Evolutionary conservation across 2,797 vertebrate genomes (phyloP), one percentile per base, ranked within the genome.

Genomic region (Enteromius afrohamiltoni): DNA sequence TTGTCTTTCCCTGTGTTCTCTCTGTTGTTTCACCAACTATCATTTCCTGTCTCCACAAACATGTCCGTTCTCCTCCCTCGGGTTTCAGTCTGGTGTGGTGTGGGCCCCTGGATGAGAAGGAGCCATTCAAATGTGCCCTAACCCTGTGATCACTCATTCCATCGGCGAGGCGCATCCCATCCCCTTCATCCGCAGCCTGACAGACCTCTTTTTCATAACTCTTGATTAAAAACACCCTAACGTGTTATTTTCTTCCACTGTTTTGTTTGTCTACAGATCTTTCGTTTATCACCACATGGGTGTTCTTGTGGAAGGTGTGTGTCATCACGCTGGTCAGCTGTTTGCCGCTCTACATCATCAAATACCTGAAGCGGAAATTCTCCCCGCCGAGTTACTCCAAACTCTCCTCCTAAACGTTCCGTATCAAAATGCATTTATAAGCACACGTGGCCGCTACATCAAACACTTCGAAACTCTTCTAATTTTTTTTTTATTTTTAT

Each of bases 361-460:
- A 99, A 92, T 97, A 97, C 95, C 94, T 99, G 94, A 98, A 97
- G 93, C 95, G 97, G 86, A 99, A 97, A 92, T 98, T 99, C 86
- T 98, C 98, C 3, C 98, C 98, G 0, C 97, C 98, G 1, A 98
- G 97, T 93, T 99, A 99, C 94, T 99, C 96, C 93, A 99, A 99
- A 90, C 96, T 99, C 79, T 96, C 96, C 87, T 96, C 96, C 0
- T 99, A 94, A 94, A 91, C 91, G 19, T 21, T 73, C 34, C 51
- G 26, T 65, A 45, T 26, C 55, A 17, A 51, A 51, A 26, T 11
- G 31, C 58, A n/a, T 84, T 77, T 31, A 83, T 19, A 77, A 67
- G 64, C 79, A n/a, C 68, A 67, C 34, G 23, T 21, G 77, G 77
- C 76, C 0, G 53, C 69, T 82, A 53, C 37, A 76, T 49, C 51